Evolutionary conservation across 2,113 vertebrate species (phyloP), one percentile per base, ranked within the genome.

Genomic region (Trichomycterus rosablanca): DNA sequence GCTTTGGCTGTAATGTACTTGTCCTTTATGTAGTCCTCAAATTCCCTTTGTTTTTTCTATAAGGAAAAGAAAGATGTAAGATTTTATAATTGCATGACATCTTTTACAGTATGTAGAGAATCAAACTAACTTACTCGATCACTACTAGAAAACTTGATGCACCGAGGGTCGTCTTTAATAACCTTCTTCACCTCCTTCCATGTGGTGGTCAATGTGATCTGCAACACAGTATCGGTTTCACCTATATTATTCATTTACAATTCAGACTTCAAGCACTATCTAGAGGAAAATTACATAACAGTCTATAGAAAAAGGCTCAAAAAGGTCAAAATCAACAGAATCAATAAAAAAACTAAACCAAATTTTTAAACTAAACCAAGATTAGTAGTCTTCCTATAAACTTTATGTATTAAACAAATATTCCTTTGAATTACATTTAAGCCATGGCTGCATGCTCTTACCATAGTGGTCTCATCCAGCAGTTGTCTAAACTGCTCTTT

Each of bases 111-210:
- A 4, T 1, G 8, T 18, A 15, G 3, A 24, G 28, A 9, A 4
- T 23, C 3, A 20, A 15, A 4, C 2, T 3, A 1, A 63, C 77
- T 91, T 83, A 99, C 96, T 84, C 96, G 81, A 81, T 99, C 96
- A 76, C 95, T 99, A 2, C 92, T 96, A 52, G 96, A 98, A 76
- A 97, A 99, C 68, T 99, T 99, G 73, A 98, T 97, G 76, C 94
- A 99, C 66, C 96, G 92, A 63, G 96, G 96, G 71, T 99, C 96
- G 68, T 99, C 96, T 76, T 97, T 98, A 79, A 99, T 99, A 24
- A 97, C 88, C 82, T 98, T 99, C 81, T 97, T 97, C 63, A 99
- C 95, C 81, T 98, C 96, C 76, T 98, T 98, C 96, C 96, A 99
- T 0, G 94, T 92, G 7, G 96, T 98, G 45, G 96, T 97, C 76